Base-by-base conservation (phyloP, 2,797 vertebrate genomes). In the Pteropus rufus region DNA sequence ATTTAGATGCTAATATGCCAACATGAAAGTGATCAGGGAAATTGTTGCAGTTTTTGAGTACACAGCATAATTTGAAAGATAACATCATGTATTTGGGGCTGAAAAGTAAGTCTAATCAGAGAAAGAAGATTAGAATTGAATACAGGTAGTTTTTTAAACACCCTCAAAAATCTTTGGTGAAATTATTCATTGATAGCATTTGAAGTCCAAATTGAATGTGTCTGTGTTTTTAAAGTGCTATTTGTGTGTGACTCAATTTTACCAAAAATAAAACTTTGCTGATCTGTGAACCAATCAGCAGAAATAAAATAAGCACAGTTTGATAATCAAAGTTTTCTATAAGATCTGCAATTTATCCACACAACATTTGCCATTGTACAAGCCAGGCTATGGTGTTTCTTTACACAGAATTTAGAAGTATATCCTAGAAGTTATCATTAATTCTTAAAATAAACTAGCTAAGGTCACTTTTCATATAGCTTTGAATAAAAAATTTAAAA, bases 1-100 rank as follows among this genome's bases (percentile, higher is more conserved):
- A 91, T 96, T 94, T 91, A 89, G 60, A 94, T 95, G 72, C 79
- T 95, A 93, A 65, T 91, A 64, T 39, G 14, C 56, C 70, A 94
- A 54, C 73, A 86, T 26, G 56, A 62, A 93, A 80, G 56, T 91
- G 81, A 97, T 93, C n/a, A 77, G 54, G 58, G 34, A 95, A 96
- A 89, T 92, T 62, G 64, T 72, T 64, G 36, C 54, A 24, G 56
- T 65, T 97, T 80, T 81, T 94, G 70, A 95, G 49, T 72, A 65
- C 12, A 79, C 39, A 89, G 54, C 31, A 46, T 83, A 92, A 76
- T 80, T 19, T 67, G 44, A 94, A 97, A 87, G 46, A 85, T 49
- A 92, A 3, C 21, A 79, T 87, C 52, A 56, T 49, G 34, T 81
- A 58, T 83, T 95, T 52, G 26, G 60, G 26, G 18, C 41, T 82